phyloP scores from a whole-genome alignment of 2,888 invertebrate genomes.

The Melieria crassipennis region DNA sequence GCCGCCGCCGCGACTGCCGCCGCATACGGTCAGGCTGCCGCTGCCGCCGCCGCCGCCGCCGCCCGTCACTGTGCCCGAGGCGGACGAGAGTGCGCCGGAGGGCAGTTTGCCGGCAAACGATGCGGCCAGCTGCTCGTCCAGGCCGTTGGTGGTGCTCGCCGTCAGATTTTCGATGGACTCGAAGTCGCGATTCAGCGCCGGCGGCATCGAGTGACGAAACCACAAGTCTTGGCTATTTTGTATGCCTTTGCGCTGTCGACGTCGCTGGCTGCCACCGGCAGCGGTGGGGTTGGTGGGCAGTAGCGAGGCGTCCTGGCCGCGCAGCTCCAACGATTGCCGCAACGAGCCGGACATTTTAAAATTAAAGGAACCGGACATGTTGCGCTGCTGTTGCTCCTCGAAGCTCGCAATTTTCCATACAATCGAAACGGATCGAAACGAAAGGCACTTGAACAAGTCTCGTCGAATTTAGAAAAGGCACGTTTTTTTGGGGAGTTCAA shows the following conservation, averaged over 20 bases:
- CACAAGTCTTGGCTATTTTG: conserved; percentile 58
- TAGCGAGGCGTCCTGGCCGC: conserved; percentile 42
- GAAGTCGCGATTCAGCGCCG: conserved; percentile 59
- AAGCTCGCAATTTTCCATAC: no score
- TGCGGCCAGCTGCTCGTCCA: conserved; percentile 56
- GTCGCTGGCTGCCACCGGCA: conserved; percentile 34
- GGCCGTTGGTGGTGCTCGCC: conserved; percentile 47
- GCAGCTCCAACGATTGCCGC: conserved; percentile 55
- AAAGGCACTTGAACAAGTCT: no score
- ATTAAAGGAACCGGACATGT: not conserved
- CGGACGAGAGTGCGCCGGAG: conserved; percentile 27
- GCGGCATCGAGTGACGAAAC: conserved; percentile 62
- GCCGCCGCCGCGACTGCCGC: conserved; percentile 37
- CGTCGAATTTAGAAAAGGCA: no score
- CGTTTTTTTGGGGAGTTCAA: no score
- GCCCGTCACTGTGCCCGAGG: conserved; percentile 34
- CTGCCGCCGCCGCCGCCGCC: conserved; percentile 34
- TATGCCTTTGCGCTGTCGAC: conserved; percentile 50
- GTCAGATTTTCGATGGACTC: conserved; percentile 59
- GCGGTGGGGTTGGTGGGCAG: conserved; percentile 13
- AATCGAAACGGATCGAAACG: no score
- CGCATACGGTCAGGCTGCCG: conserved; percentile 28
- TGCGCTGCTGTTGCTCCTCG: no score
- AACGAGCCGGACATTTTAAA: conserved; percentile 48
- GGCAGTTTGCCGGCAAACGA: conserved; percentile 50